Conservation (phyloP, 2,113 vertebrate genomes). For the Lepus americanus region DNA sequence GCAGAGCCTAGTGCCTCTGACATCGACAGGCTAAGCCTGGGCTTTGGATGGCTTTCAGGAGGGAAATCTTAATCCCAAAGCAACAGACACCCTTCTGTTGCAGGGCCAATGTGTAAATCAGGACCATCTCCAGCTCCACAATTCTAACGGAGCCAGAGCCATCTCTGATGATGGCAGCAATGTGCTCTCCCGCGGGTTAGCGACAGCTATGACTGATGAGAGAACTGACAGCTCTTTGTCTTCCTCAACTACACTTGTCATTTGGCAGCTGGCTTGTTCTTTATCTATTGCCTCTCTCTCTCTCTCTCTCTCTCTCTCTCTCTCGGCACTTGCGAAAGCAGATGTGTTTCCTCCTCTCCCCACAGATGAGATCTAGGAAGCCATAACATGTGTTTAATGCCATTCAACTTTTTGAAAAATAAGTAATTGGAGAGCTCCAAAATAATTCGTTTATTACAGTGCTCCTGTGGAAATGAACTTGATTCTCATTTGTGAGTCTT, state of each 20-base stretch:
- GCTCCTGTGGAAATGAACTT: slow-evolving; percentile 87
- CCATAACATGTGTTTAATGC: slow-evolving; percentile 80
- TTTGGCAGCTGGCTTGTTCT: slow-evolving; percentile 78
- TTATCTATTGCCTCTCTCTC: slow-evolving; percentile 36
- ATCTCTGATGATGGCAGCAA: neutral
- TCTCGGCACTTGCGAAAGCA: slow-evolving; percentile 53
- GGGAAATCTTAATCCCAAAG: slow-evolving; percentile 45
- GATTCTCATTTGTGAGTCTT: slow-evolving; percentile 88
- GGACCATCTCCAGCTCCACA: slow-evolving; percentile 40
- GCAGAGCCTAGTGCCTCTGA: neutral
- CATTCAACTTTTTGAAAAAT: slow-evolving; percentile 85
- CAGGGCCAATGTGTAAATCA: slow-evolving; percentile 60
- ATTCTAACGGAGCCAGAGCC: neutral
- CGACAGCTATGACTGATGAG: slow-evolving; percentile 43
- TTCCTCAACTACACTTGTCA: slow-evolving; percentile 34
- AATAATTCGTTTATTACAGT: slow-evolving; percentile 90
- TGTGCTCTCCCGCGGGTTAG: slow-evolving; percentile 49
- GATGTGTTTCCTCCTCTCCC: slow-evolving; percentile 67
- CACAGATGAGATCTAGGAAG: slow-evolving; percentile 79
- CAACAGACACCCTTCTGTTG: neutral
- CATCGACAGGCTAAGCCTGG: neutral
- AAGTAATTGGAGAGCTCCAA: slow-evolving; percentile 86
- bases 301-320: neutral
- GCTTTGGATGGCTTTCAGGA: slow-evolving; percentile 33
- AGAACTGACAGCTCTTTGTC: slow-evolving; percentile 73